Percentiles rank a stretch among this genome's conserved stretches.
These are phyloP conservation scores for Teleiodes luculella DNA, from an alignment of 2,888 invertebrate genomes.

Conservation along the genomic window DNA sequence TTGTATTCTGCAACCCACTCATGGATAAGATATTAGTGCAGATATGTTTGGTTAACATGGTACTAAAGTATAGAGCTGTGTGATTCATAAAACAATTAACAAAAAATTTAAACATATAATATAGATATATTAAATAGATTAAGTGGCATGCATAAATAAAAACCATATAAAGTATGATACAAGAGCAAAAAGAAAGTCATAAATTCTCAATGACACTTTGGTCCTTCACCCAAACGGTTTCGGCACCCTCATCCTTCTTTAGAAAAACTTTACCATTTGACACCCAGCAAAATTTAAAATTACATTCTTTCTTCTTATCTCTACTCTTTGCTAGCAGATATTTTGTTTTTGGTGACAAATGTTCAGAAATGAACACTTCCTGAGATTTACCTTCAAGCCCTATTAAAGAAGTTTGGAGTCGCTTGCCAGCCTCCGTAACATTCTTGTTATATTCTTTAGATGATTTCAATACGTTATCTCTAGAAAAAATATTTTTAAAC, in stretches of 20 bases:
- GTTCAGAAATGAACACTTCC: not conserved
- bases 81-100: too few relatives aligned
- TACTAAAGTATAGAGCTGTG: too few relatives aligned
- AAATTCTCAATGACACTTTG: not conserved
- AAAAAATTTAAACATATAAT: too few relatives aligned
- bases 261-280: not conserved
- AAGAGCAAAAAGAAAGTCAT: not conserved
- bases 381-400: not conserved
- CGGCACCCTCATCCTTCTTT: not conserved
- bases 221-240: not conserved
- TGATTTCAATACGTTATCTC: not conserved
- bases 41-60: too few relatives aligned
- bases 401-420: not conserved
- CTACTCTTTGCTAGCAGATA: not conserved
- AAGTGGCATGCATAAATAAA: too few relatives aligned
- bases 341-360: not conserved
- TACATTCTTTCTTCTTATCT: not conserved
- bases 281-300: not conserved
- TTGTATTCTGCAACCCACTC: too few relatives aligned
- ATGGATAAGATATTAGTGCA: too few relatives aligned
- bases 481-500: not conserved
- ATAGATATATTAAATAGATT: too few relatives aligned
- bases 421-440: not conserved
- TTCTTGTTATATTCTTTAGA: not conserved
- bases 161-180: too few relatives aligned